phyloP scores from a whole-genome alignment of 2,888 invertebrate species.

The Chrysomela aeneicollis region DNA sequence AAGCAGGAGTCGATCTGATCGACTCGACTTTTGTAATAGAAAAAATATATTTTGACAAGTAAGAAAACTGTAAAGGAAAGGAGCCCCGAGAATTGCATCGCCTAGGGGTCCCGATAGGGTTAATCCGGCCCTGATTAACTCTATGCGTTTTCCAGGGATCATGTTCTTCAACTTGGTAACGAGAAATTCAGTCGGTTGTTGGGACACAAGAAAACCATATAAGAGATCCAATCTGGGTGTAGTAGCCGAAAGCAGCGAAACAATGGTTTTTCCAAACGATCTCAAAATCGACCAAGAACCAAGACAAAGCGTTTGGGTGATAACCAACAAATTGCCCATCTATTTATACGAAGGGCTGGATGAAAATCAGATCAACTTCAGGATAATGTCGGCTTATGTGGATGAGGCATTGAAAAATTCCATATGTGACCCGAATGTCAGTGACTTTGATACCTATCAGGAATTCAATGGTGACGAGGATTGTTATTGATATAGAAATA shows the following conservation, averaged over 20 bases:
- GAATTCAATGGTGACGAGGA: constrained; percentile 30
- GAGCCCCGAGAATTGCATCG: no score
- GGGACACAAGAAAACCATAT: constrained; percentile 79
- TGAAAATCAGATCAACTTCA: constrained; percentile 73
- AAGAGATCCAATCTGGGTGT: constrained; percentile 69
- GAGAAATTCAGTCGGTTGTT: constrained; percentile 79
- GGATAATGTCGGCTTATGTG: constrained; percentile 74
- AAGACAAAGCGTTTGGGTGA: constrained; percentile 77
- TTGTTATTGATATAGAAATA: constrained; percentile 29
- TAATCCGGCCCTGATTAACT: no score
- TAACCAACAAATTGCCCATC: constrained; percentile 78
- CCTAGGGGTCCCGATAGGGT: no score
- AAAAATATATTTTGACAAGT: no score
- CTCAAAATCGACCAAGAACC: constrained; percentile 76
- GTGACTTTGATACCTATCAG: constrained; percentile 22
- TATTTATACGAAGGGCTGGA: constrained; percentile 74
- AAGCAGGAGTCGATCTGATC: no score
- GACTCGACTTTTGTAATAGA: no score
- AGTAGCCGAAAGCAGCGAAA: constrained; percentile 69
- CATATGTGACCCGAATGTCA: constrained; percentile 72
- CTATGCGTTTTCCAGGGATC: constrained; percentile 59
- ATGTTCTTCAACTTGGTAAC: constrained; percentile 84
- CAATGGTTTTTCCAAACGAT: constrained; percentile 83
- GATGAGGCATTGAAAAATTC: constrained; percentile 71
- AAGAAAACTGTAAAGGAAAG: no score